Conservation (phyloP, 2,888 invertebrate species). For the Phyllotreta cruciferae region DNA sequence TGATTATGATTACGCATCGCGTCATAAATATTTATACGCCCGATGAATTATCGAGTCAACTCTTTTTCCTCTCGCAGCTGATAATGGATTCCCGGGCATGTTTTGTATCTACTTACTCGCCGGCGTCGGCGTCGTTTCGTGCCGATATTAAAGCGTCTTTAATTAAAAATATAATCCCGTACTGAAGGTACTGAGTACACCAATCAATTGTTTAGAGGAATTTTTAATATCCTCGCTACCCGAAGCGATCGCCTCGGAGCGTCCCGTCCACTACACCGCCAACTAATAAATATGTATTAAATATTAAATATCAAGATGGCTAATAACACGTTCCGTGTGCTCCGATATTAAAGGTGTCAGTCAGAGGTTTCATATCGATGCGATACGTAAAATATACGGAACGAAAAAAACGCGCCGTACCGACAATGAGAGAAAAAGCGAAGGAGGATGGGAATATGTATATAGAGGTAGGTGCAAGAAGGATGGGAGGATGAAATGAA, state of each 20-base stretch:
- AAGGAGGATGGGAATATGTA: constrained; percentile 31
- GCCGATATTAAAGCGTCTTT: too few relatives aligned
- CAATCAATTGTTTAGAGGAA: too few relatives aligned
- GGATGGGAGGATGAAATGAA: constrained; percentile 49
- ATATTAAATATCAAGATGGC: constrained; percentile 52
- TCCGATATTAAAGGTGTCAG: constrained; percentile 53
- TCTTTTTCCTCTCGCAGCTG: too few relatives aligned
- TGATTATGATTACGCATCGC: too few relatives aligned
- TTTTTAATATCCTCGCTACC: too few relatives aligned
- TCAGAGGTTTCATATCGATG: constrained; percentile 52
- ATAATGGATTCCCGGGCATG: too few relatives aligned
- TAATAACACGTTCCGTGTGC: constrained; percentile 54
- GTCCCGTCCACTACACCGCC: constrained; percentile 29
- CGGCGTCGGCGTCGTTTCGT: too few relatives aligned
- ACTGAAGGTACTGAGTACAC: too few relatives aligned
- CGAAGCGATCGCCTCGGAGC: constrained; percentile 28
- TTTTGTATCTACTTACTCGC: too few relatives aligned
- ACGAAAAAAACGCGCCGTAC: neutral
- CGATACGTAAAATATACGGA: constrained; percentile 39
- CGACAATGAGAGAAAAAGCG: constrained; percentile 32
- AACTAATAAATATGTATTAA: constrained; percentile 57
- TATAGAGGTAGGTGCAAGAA: constrained; percentile 6
- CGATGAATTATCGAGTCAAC: too few relatives aligned
- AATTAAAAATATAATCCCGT: too few relatives aligned
- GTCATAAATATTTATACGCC: too few relatives aligned